Percentiles rank a stretch among this genome's conserved stretches.
phyloP scores from a whole-genome alignment of 53 echinoderm and acorn worm genomes.

The Crossaster papposus region DNA sequence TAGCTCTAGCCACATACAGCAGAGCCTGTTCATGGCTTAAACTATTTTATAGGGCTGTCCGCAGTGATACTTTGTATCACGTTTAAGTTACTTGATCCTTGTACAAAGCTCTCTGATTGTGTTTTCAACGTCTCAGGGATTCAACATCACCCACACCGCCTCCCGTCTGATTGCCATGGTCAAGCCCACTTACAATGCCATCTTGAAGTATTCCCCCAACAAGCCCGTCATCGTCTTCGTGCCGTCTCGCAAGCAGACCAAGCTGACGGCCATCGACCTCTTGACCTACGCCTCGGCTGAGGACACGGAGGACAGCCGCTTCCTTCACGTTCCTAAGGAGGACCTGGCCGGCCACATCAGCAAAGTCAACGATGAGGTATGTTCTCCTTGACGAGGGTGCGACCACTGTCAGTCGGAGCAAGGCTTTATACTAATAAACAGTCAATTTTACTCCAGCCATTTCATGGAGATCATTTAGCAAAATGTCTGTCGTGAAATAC shows the following conservation, averaged over 20 bases:
- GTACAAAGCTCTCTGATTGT: too few species aligned
- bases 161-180: constrained; percentile 99
- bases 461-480: too few species aligned
- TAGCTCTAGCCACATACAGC: too few species aligned
- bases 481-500: too few species aligned
- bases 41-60: too few species aligned
- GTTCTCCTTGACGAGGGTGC: background rate
- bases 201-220: constrained; percentile 90
- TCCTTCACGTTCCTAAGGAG: constrained; percentile 90
- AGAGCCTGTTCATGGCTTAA: too few species aligned
- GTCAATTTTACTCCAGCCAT: too few species aligned
- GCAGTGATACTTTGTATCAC: too few species aligned
- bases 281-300: constrained; percentile 95
- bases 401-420: too few species aligned
- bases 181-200: constrained; percentile 97
- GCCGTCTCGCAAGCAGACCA: constrained; percentile 98
- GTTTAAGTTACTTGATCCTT: too few species aligned
- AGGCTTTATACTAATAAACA: too few species aligned
- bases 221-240: constrained; percentile 97
- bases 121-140: constrained; percentile 60
- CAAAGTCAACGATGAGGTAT: constrained; percentile 93
- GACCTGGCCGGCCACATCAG: constrained; percentile 88
- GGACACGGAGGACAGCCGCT: constrained; percentile 87
- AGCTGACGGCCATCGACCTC: constrained; percentile 98
- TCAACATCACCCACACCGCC: constrained; percentile 99